Conservation (phyloP, 2,113 vertebrate species). For the Microtus montanus region DNA sequence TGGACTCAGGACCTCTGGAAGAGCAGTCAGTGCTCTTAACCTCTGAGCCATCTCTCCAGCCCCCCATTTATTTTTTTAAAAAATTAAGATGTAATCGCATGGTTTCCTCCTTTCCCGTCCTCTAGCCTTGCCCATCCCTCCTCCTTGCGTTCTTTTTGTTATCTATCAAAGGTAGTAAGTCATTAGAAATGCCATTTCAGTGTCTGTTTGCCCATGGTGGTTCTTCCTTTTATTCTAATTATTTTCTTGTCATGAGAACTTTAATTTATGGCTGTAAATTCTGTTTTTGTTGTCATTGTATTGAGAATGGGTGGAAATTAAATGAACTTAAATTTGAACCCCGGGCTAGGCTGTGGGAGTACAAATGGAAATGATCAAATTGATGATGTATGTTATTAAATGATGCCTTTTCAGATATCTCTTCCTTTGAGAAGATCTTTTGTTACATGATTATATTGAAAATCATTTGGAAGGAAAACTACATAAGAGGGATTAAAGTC, state of each 20-base stretch:
- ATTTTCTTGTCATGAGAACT: slow-evolving; percentile 18
- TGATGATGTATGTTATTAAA: neutral
- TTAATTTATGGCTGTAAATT: slow-evolving; percentile 26
- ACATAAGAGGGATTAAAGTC: slow-evolving; percentile 73
- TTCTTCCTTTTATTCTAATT: neutral
- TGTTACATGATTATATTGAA: slow-evolving; percentile 29
- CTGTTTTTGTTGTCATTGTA: slow-evolving; percentile 20
- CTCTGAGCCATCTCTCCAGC: no score
- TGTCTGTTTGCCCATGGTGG: neutral
- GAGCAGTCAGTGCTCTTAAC: no score
- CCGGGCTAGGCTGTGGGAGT: neutral
- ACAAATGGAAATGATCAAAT: neutral
- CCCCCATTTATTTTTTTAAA: no score
- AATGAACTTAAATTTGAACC: neutral
- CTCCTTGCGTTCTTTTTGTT: neutral
- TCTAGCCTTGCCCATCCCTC: neutral
- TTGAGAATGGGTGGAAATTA: slow-evolving; percentile 37
- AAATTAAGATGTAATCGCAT: neutral
- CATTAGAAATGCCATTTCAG: neutral
- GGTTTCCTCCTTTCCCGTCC: neutral
- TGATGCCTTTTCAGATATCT: neutral
- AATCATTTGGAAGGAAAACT: neutral
- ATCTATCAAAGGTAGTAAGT: neutral
- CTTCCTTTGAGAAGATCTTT: slow-evolving; percentile 35
- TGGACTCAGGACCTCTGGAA: no score